Percentiles rank a stretch among this genome's conserved stretches.
Evolutionary conservation across 2,797 vertebrate species (phyloP).

Genomic region (Ambastaia sidthimunki): DNA sequence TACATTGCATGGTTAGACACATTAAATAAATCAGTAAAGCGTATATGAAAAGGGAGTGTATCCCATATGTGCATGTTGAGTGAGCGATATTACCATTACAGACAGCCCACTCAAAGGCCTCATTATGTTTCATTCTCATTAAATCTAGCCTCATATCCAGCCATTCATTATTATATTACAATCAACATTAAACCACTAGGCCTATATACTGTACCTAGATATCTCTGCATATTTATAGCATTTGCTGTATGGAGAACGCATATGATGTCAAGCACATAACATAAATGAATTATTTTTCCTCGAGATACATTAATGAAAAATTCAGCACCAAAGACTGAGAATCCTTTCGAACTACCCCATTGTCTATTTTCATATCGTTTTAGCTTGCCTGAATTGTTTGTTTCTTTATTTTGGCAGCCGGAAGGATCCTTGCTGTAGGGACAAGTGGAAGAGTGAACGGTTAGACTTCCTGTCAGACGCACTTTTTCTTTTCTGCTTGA

Average conservation of each 20-base stretch:
- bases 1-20: too few relatives aligned
- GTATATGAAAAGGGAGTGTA: too few relatives aligned
- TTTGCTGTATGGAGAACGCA: not conserved
- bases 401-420: slow-evolving; percentile 38
- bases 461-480: slow-evolving; percentile 56
- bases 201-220: not conserved
- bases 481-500: slow-evolving; percentile 60
- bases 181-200: not conserved
- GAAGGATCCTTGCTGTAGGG: slow-evolving; percentile 30
- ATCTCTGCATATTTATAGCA: not conserved
- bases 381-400: slow-evolving; percentile 39
- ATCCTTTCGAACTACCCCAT: slow-evolving; percentile 17
- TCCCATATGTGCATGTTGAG: slow-evolving; percentile 79
- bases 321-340: not conserved
- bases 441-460: slow-evolving; percentile 46
- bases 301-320: not conserved
- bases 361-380: slow-evolving; percentile 25
- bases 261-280: too few relatives aligned
- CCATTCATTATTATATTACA: not conserved
- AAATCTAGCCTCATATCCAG: not conserved
- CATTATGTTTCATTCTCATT: not conserved
- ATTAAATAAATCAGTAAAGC: too few relatives aligned
- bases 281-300: not conserved
- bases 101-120: not conserved
- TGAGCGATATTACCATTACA: slow-evolving; percentile 62